Evolutionary conservation across 2,888 invertebrate species (phyloP).

Genomic region (Heteromurus nitidus): DNA sequence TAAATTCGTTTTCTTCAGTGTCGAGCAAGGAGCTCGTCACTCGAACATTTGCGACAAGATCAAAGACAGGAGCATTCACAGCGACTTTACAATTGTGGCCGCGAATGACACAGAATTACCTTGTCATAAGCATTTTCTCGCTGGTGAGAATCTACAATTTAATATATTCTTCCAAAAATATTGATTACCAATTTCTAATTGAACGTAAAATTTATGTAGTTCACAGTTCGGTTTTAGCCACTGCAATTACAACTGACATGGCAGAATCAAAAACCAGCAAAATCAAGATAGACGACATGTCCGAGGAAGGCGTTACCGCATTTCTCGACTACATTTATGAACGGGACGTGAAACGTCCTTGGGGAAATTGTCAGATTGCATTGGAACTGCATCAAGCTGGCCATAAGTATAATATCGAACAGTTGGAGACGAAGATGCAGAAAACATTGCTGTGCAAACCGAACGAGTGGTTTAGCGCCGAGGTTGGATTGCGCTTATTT

Average conservation of each 20-base stretch:
- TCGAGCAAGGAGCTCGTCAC: no score
- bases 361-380: background rate
- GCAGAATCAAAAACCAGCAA: background rate
- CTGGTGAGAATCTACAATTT: background rate
- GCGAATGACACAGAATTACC: background rate
- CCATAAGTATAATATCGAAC: background rate
- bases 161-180: background rate
- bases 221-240: background rate
- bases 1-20: no score
- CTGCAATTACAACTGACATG: background rate
- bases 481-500: background rate
- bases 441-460: background rate
- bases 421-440: background rate
- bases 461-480: background rate
- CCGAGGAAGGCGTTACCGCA: background rate
- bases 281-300: constrained; percentile 8
- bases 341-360: background rate
- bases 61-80: no score
- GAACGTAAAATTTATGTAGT: background rate
- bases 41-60: no score
- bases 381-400: background rate
- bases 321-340: background rate
- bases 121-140: background rate
- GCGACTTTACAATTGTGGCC: background rate
- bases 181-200: background rate